These are phyloP conservation scores for Montipora capitata DNA, from an alignment of 92 coral and sea anemone genomes.

Conservation along the genomic window DNA sequence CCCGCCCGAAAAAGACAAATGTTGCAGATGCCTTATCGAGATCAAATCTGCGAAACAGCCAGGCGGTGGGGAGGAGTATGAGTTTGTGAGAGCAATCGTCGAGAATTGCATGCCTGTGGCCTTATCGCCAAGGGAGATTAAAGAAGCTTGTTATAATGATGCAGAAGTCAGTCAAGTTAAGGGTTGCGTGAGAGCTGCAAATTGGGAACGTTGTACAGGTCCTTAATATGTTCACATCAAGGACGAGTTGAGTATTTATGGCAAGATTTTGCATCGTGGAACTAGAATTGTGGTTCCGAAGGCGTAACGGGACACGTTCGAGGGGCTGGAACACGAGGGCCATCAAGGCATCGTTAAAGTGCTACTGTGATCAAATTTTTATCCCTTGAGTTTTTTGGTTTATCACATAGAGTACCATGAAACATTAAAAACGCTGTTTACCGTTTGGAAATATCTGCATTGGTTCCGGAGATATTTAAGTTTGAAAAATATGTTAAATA, in stretches of 20 bases:
- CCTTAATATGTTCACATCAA: slow-evolving; percentile 25
- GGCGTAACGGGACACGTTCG: neutral
- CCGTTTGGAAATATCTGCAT: no score
- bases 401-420: no score
- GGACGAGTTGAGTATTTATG: slow-evolving; percentile 13
- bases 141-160: slow-evolving; percentile 13
- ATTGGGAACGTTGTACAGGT: slow-evolving; percentile 7
- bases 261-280: slow-evolving; percentile 29
- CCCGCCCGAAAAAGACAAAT: slow-evolving; percentile 26
- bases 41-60: slow-evolving; percentile 29
- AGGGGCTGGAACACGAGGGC: slow-evolving; percentile 15
- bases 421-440: no score
- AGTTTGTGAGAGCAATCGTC: slow-evolving; percentile 10
- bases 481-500: no score
- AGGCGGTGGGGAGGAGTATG: slow-evolving; percentile 27
- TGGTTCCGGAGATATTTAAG: no score
- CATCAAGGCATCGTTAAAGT: neutral
- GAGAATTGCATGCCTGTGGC: slow-evolving; percentile 23
- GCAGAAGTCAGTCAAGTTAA: slow-evolving; percentile 21
- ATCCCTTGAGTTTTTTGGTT: no score
- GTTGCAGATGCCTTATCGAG: slow-evolving; percentile 38
- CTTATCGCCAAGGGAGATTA: slow-evolving; percentile 21
- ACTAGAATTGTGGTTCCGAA: slow-evolving; percentile 33
- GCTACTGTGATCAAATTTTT: no score
- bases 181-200: slow-evolving; percentile 21